phyloP scores from a whole-genome alignment of 92 coral and sea anemone species.

The Epizoanthus rinbou region DNA sequence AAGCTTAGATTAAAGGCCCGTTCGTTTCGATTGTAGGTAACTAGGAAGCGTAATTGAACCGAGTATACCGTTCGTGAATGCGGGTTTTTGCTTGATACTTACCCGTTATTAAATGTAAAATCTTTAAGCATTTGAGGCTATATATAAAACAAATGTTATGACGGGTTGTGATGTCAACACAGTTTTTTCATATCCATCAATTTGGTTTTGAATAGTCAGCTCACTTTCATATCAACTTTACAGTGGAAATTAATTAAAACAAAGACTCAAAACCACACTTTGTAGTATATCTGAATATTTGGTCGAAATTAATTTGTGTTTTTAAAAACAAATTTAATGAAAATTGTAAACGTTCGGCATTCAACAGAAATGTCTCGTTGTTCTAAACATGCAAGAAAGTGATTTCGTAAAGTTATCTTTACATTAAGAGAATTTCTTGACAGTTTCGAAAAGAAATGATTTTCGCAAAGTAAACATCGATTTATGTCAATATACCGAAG shows the following conservation, averaged over 20 bases:
- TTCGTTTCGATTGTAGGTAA: background rate
- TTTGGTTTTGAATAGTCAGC: conserved; percentile 12
- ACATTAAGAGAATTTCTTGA: too few relatives aligned
- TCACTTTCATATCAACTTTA: conserved; percentile 10
- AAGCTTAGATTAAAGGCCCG: conserved; percentile 3
- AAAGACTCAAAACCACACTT: background rate
- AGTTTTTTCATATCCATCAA: background rate
- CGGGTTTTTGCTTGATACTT: background rate
- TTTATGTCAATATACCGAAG: background rate
- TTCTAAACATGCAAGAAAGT: too few relatives aligned
- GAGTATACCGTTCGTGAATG: background rate
- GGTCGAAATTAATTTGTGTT: background rate
- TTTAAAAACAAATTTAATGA: background rate
- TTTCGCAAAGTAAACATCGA: too few relatives aligned
- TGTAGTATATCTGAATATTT: background rate
- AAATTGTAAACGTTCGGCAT: too few relatives aligned
- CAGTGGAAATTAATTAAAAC: conserved; percentile 22
- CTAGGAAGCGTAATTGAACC: background rate
- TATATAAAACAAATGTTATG: background rate
- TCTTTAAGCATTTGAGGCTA: too few relatives aligned
- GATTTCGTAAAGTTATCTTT: too few relatives aligned
- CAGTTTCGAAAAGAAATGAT: too few relatives aligned
- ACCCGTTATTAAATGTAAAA: too few relatives aligned
- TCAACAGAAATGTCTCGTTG: too few relatives aligned
- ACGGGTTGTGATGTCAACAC: background rate